Conservation (phyloP, 1,140 invertebrate genomes). For the Meloidogyne floridensis region DNA sequence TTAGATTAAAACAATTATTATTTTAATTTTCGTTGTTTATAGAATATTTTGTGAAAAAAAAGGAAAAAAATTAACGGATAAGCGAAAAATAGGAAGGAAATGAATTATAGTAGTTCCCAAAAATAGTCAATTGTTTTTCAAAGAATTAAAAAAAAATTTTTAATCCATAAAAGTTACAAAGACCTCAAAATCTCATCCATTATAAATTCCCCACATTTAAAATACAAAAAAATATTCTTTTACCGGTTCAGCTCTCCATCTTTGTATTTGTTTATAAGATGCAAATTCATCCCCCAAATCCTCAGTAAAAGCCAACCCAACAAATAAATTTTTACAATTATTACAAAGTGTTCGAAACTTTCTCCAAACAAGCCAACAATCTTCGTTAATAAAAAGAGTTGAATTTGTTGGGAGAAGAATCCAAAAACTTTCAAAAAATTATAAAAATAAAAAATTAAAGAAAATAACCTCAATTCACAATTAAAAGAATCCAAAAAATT, state of each 20-base stretch:
- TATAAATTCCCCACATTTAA: too few species aligned
- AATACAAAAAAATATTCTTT: neutral
- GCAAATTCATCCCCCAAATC: conserved; percentile 54
- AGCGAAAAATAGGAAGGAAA: too few species aligned
- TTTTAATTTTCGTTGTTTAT: too few species aligned
- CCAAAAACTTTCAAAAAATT: conserved; percentile 51
- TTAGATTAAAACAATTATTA: neutral
- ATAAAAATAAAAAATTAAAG: conserved; percentile 29
- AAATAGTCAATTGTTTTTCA: too few species aligned
- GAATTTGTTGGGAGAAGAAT: conserved; percentile 48
- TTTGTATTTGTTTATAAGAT: conserved; percentile 16
- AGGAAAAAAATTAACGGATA: too few species aligned
- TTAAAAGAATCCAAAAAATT: conserved; percentile 16
- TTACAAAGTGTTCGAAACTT: conserved; percentile 42
- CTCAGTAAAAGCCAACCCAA: conserved; percentile 38
- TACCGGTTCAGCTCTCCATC: conserved; percentile 59
- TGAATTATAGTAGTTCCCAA: too few species aligned
- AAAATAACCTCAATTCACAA: conserved; percentile 7
- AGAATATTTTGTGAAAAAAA: too few species aligned
- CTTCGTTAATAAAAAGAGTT: conserved; percentile 19
- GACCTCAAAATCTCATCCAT: too few species aligned
- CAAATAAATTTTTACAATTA: conserved; percentile 34
- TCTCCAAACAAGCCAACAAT: conserved; percentile 56
- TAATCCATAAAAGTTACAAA: too few species aligned
- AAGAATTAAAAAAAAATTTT: too few species aligned